Base-by-base conservation (phyloP, 2,797 vertebrate species). In the Enteromius fasciolatus region DNA sequence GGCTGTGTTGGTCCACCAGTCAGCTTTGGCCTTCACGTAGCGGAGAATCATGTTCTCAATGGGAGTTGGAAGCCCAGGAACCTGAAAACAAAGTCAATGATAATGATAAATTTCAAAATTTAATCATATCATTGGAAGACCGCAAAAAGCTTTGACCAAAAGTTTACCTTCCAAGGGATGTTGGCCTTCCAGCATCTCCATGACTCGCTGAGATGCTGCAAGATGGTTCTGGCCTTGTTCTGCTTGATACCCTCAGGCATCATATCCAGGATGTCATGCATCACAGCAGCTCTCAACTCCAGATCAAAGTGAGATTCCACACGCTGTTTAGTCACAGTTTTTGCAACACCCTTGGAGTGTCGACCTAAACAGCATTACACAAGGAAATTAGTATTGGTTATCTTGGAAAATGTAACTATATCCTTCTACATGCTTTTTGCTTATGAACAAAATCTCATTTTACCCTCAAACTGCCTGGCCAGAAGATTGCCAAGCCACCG, bases 171-270 rank as follows among this genome's bases (percentile, higher is more conserved):
- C 98, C 98, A 99, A 25, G 98, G 98, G 86, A 99, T 99, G 87
- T 99, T 99, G 87, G 98, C 98, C 87, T 99, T 99, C 98, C 98
- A 99, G 94, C 98, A 99, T 39, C 98, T 95, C 98, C 98, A 99
- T 63, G 98, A 99, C 90, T 99, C 98, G 0, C 98, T 99, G 73
- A 99, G 95, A 85, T 99, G 98, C 93, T 99, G 98, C 90, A 99
- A 91, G 89, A 99, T 99, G 82, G 98, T 99, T 86, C 98, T 96
- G 87, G 98, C 98, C 89, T 99, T 99, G 94, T 99, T 99, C 93
- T 99, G 98, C 87, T 99, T 99, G 93, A 99, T 99, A 1, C 98
- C 98, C 87, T 99, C 98, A 1, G 98, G 98, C 98, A 99, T 99
- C 98, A 99, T 99, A 90, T 99, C 98, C 90, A 99, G 91, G 88